phyloP scores from a whole-genome alignment of 2,888 invertebrate genomes.

The Callyntrura guangdongensis region DNA sequence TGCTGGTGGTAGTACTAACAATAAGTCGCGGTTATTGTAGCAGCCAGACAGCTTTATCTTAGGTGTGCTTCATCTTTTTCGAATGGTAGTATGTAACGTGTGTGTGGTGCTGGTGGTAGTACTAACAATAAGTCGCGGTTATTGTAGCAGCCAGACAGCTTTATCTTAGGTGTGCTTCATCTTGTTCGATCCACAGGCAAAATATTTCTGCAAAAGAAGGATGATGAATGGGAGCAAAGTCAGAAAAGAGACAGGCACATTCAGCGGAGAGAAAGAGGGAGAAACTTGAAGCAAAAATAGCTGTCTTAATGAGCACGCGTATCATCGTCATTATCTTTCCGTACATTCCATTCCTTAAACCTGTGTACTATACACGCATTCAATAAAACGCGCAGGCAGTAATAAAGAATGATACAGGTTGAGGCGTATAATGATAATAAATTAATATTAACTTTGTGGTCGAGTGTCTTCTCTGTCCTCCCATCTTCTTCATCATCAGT shows the following conservation, averaged over 20 bases:
- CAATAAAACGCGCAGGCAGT: constrained; percentile 23
- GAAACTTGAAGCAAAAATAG: constrained; percentile 53
- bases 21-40: constrained; percentile 33
- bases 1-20: neutral
- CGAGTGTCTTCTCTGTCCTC: constrained; percentile 48
- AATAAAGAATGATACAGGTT: constrained; percentile 14
- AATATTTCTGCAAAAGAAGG: constrained; percentile 49
- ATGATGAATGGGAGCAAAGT: constrained; percentile 61
- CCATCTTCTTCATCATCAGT: constrained; percentile 17
- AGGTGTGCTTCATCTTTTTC: constrained; percentile 12
- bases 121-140: neutral
- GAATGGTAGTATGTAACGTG: too few species aligned
- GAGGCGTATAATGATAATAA: constrained; percentile 51
- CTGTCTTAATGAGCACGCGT: constrained; percentile 59
- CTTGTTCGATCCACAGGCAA: constrained; percentile 46
- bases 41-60: neutral
- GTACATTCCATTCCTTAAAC: constrained; percentile 24
- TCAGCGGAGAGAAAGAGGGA: neutral
- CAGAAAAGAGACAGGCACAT: constrained; percentile 14
- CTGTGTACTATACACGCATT: neutral
- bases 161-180: constrained; percentile 1
- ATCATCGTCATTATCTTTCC: constrained; percentile 5
- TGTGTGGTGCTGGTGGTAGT: neutral
- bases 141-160: constrained; percentile 29
- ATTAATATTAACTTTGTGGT: constrained; percentile 63